phyloP scores from a whole-genome alignment of 2,113 vertebrate genomes.

The Sprattus sprattus region DNA sequence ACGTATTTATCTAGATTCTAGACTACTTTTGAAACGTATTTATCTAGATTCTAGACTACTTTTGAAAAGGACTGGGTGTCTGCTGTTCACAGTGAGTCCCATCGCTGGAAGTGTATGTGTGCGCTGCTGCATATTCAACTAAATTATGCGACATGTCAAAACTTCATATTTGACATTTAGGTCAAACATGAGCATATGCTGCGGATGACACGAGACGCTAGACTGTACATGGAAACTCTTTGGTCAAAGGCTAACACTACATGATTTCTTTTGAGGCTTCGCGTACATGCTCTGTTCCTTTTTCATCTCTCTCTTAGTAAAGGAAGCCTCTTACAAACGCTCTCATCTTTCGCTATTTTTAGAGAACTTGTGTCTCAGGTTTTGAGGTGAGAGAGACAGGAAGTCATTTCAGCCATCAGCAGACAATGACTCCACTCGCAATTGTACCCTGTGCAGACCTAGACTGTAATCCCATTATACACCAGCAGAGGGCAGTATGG shows the following conservation, averaged over 20 bases:
- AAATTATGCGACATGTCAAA: not conserved
- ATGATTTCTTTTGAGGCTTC: not conserved
- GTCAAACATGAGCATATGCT: not conserved
- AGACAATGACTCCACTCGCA: not conserved
- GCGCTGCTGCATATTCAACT: not conserved
- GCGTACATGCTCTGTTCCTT: not conserved
- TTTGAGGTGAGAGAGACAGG: slow-evolving; percentile 3
- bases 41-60: not conserved
- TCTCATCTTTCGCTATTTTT: not conserved
- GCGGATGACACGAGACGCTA: not conserved
- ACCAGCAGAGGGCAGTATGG: not conserved
- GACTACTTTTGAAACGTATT: not conserved
- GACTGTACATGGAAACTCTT: slow-evolving; percentile 7
- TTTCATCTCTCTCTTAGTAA: not conserved
- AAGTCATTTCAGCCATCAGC: not conserved
- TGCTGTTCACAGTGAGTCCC: not conserved
- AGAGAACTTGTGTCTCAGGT: not conserved
- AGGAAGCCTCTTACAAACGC: not conserved
- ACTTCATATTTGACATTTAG: not conserved
- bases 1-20: no score
- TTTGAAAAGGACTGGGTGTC: not conserved
- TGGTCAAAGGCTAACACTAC: not conserved
- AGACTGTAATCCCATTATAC: not conserved
- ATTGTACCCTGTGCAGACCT: not conserved
- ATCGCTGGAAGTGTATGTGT: not conserved